Conservation (phyloP, 2,113 vertebrate genomes). For the Seriola rivoliana region DNA sequence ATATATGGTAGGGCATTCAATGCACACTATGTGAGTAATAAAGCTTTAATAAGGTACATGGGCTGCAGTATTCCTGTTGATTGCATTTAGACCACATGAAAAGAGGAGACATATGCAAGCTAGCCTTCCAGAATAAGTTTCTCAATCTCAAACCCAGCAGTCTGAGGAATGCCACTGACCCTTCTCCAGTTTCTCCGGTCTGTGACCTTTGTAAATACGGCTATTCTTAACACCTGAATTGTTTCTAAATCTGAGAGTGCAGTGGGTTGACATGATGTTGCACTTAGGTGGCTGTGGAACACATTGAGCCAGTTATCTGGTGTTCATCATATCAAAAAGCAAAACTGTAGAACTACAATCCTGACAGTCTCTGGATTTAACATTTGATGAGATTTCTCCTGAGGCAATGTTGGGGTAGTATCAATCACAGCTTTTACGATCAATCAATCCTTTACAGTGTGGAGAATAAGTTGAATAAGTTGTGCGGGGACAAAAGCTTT, state of each 20-base stretch:
- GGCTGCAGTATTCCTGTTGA: constrained; percentile 7
- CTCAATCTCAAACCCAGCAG: constrained; percentile 44
- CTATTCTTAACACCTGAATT: constrained; percentile 65
- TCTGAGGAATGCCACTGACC: constrained; percentile 46
- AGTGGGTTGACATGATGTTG: constrained; percentile 23
- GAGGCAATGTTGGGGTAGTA: neutral
- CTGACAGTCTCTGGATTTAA: constrained; percentile 9
- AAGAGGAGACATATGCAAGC: constrained; percentile 9
- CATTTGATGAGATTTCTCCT: constrained; percentile 11
- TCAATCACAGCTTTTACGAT: constrained; percentile 20
- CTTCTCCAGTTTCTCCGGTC: constrained; percentile 54
- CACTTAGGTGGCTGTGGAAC: constrained; percentile 7
- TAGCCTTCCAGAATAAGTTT: constrained; percentile 27
- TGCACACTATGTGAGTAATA: constrained; percentile 19
- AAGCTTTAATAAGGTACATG: constrained; percentile 16
- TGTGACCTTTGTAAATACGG: constrained; percentile 60
- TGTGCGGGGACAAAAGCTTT: neutral
- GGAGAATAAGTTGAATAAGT: constrained; percentile 3
- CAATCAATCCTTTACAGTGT: constrained; percentile 1
- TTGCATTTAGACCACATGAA: constrained; percentile 22
- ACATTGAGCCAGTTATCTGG: neutral
- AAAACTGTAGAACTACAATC: neutral
- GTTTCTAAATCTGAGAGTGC: constrained; percentile 41
- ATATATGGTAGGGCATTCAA: constrained; percentile 13
- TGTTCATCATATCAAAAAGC: constrained; percentile 5